Evolutionary conservation across 2,113 vertebrate genomes (phyloP).

Genomic region (Columba janthina): DNA sequence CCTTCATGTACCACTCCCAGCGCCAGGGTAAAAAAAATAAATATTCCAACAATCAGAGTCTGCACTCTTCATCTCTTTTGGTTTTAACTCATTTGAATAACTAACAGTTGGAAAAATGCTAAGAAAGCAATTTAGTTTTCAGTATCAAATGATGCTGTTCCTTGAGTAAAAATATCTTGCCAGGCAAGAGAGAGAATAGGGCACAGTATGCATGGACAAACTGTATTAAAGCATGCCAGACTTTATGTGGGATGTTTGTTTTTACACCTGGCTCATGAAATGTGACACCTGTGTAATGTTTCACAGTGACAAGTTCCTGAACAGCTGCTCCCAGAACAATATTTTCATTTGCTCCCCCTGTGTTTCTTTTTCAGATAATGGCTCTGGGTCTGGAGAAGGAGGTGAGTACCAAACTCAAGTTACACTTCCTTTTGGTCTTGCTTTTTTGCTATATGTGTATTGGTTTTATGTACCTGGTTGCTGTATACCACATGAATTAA

Average conservation of each 20-base stretch:
- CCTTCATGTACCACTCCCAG: background rate
- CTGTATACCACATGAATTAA: background rate
- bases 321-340: constrained; percentile 18
- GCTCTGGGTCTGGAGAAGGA: constrained; percentile 91
- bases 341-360: constrained; percentile 29
- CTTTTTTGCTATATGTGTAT: background rate
- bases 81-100: background rate
- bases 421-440: background rate
- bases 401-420: constrained; percentile 75
- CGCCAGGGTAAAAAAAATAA: background rate
- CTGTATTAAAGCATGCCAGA: background rate
- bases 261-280: constrained; percentile 43
- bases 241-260: constrained; percentile 6
- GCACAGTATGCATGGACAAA: background rate
- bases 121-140: background rate
- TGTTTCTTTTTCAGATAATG: constrained; percentile 81
- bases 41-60: background rate
- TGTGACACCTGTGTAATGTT: constrained; percentile 1
- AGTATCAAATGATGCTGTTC: background rate
- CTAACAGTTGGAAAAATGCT: background rate
- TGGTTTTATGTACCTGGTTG: background rate
- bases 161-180: background rate
- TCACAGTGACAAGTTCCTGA: constrained; percentile 3
- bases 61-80: background rate
- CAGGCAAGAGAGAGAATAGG: background rate